Percentiles rank a stretch among this genome's conserved stretches.
phyloP scores from a whole-genome alignment of 2,888 invertebrate genomes.

The Operophtera brumata region DNA sequence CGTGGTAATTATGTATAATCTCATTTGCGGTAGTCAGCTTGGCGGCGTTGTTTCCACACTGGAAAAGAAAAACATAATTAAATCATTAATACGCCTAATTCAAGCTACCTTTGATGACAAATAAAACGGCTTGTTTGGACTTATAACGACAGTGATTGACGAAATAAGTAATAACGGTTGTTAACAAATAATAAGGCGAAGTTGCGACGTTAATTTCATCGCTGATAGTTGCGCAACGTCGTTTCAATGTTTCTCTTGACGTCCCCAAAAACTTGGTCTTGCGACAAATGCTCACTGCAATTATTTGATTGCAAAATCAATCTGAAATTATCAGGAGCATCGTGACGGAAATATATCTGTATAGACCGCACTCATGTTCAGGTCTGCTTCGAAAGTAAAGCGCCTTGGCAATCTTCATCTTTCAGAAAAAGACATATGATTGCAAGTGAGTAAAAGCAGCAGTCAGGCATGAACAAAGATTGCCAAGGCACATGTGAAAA shows the following conservation, averaged over 20 bases:
- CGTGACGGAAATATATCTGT: conserved; percentile 69
- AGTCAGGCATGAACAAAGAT: too few species aligned
- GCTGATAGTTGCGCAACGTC: conserved; percentile 56
- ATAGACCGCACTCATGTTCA: too few species aligned
- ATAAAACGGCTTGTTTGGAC: conserved; percentile 52
- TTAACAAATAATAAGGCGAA: conserved; percentile 66
- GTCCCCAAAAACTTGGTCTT: conserved; percentile 63
- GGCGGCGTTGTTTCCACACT: conserved; percentile 72
- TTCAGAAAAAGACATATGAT: too few species aligned
- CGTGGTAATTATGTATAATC: conserved; percentile 72
- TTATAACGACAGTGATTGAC: conserved; percentile 61
- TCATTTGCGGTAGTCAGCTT: conserved; percentile 81
- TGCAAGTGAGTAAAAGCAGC: too few species aligned
- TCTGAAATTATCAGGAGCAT: conserved; percentile 64
- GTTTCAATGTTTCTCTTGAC: conserved; percentile 42
- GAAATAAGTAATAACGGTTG: conserved; percentile 66
- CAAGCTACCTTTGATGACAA: conserved; percentile 47
- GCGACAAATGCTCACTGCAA: conserved; percentile 54
- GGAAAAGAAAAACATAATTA: conserved; percentile 42
- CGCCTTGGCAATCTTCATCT: too few species aligned
- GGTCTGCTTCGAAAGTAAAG: too few species aligned
- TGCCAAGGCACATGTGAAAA: too few species aligned
- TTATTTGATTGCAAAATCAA: conserved; percentile 64
- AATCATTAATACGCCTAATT: conserved; percentile 26
- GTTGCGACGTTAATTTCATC: conserved; percentile 64